Base-by-base conservation (phyloP, 2,113 vertebrate genomes). In the Dolichallabes microphthalmus region DNA sequence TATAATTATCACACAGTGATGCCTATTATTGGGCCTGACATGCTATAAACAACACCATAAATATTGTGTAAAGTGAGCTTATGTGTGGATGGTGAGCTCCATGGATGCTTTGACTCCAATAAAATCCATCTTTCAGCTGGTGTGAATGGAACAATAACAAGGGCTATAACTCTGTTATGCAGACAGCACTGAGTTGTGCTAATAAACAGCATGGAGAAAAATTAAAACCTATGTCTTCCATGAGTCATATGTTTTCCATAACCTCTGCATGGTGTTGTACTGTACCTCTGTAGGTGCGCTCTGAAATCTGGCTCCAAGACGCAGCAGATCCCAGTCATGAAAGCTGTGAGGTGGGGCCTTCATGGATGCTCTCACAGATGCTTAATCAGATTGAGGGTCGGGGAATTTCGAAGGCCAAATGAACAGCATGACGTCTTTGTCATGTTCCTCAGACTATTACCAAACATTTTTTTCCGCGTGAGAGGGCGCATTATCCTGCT, bases 51-150 rank as follows among this genome's bases (percentile, higher is more conserved):
- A 22, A 35, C 39, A 25, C n/a, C 22, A 58, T 85, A 79, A 85
- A 79, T 68, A 39, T 25, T 78, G 61, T 14, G 3, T 45, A 45
- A 8, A 45, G 45, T 80, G 58, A 68, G 61, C 66, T 80, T 71
- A 71, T 32, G 30, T 79, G 58, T n/a, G 66, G 15, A 80, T n/a
- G 12, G 73, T 78, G 66, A 78, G 73, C 79, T 50, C 30, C 32
- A 32, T 63, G 55, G 14, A 30, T 71, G 61, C n/a, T 76, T 35
- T 83, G 50, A 27, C 61, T 55, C 58, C 78, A 73, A 74, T 75
- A 83, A 86, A 88, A 88, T 50, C 13, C 4, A 80, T 80, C 52
- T 76, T 71, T 86, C 52, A 53, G 68, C 52, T 77, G 22, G 20
- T 86, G 60, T 55, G 73, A 82, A 85, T 74, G 45, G 30, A 82